Evolutionary conservation across 2,113 vertebrate species (phyloP).

Genomic region (Anguilla japonica): DNA sequence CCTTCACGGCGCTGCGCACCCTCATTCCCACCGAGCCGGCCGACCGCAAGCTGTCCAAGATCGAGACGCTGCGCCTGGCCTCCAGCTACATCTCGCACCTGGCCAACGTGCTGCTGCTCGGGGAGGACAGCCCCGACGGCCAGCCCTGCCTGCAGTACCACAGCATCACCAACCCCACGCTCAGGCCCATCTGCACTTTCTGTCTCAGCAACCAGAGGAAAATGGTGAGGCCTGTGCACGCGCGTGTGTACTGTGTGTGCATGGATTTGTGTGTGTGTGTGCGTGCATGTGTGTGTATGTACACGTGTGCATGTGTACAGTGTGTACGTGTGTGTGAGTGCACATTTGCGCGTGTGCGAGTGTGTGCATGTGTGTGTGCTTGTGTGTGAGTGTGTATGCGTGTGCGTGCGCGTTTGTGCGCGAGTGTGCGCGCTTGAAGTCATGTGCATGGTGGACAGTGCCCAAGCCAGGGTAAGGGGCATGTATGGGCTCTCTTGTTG

Average conservation of each 20-base stretch:
- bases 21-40: constrained; percentile 85
- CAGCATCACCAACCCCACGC: constrained; percentile 54
- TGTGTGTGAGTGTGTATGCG: too few relatives aligned
- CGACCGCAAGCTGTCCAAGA: constrained; percentile 85
- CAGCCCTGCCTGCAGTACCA: constrained; percentile 76
- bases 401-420: too few relatives aligned
- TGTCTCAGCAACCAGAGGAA: constrained; percentile 84
- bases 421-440: neutral
- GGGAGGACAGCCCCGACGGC: constrained; percentile 67
- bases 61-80: constrained; percentile 86
- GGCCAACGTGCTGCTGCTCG: constrained; percentile 79
- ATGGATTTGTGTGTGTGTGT: too few relatives aligned
- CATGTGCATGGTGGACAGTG: neutral
- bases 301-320: neutral
- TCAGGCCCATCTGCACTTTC: constrained; percentile 86
- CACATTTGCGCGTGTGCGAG: neutral
- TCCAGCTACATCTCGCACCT: constrained; percentile 88
- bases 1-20: constrained; percentile 81
- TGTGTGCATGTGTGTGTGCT: neutral
- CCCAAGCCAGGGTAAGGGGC: neutral
- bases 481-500: neutral
- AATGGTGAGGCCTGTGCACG: constrained; percentile 68
- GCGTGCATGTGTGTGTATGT: too few relatives aligned
- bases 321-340: neutral
- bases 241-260: neutral